Base-by-base conservation (phyloP, 1,140 invertebrate species). In the Papilio polyxenes region DNA sequence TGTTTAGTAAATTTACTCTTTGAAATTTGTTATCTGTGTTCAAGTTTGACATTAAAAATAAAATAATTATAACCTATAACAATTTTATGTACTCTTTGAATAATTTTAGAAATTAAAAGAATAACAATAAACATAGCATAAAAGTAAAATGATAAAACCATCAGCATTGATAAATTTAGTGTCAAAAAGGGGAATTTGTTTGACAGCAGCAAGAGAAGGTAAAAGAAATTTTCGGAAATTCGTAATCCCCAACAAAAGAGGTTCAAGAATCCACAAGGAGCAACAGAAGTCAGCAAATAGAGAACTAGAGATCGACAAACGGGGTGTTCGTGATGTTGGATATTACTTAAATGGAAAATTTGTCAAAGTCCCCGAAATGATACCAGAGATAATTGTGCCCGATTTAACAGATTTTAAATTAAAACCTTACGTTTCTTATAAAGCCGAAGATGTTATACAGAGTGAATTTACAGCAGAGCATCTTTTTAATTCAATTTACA, bases 371-470 rank as follows among this genome's bases (percentile, higher is more conserved):
- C 96, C 97, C n/a, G 98, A 99, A 96, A 98, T 97, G 96, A 96
- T 98, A 84, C 98, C 98, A 13, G 97, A 99, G 90, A 89, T 99
- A 17, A 96, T 99, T 83, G 98, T 99, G 20, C 99, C 99, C 2
- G 96, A 99, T 91, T 93, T 99, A 6, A 97, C 95, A 85, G 96
- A 95, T 83, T 98, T 96, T 89, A 92, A 96, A 94, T 94, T 99
- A 40, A 99, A 98, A 93, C 98, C 99, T 0, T 99, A 99, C 90
- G 98, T 99, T 0, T 98, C 98, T 0, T 99, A 99, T 87, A 96
- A 95, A 92, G 95, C 96, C 0, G 93, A 95, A 11, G 96, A 98
- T 80, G 95, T 98, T 5, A 89, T 95, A 15, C 97, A 98, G 91
- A 95, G 96, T 10, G 96, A 97, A 92, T 98, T 98, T 85, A 98